Base-by-base conservation (phyloP, 2,888 invertebrate genomes). In the Polydrusus pterygomalis region DNA sequence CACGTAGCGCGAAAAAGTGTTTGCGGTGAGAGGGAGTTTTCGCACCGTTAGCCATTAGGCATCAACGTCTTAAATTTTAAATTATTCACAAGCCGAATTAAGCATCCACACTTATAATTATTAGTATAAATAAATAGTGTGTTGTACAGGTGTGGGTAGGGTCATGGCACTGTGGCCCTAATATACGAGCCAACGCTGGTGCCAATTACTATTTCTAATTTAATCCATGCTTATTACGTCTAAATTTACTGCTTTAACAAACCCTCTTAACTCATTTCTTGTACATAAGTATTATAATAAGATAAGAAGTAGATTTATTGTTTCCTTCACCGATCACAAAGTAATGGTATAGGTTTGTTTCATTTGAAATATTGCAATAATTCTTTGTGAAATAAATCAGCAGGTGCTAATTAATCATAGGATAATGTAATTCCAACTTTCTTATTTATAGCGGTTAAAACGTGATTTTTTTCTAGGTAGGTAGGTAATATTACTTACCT, bases 261-360 rank as follows among this genome's bases (percentile, higher is more conserved):
- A 9, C 38, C 45, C 17, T 70, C 20, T 20, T 51, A 71, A 64
- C 30, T 64, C 60, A 74, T 74, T 74, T 63, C 60, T 38, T 11
- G 49, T 56, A 51, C 74, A 63, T 68, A 40, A 30, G 63, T 43
- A 74, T 69, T 74, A 74, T 74, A 69, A 74, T 74, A 63, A 69
- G 69, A 74, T 74, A 68, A 68, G 68, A 68, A 34, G 54, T 40
- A 54, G 56, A 68, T 68, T 68, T 68, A 68, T 68, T 68, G 40
- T 68, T 68, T 68, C 68, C 68, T 68, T 68, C 54, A 38, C 58
- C 58, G 17, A 60, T 60, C 38, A 60, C 18, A 13, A 17, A 38
- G 38, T 60, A 60, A 34, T 60, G 5, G 58, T 60, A 60, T 38
- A 60, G 38, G 38, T 60, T 38, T 40, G 38, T 60, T 38, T 60